Percentiles rank a stretch among this genome's conserved stretches.
These are phyloP conservation scores for Drosophila sp. DNA, from an alignment of 1,140 invertebrate genomes.

Conservation along the genomic window DNA sequence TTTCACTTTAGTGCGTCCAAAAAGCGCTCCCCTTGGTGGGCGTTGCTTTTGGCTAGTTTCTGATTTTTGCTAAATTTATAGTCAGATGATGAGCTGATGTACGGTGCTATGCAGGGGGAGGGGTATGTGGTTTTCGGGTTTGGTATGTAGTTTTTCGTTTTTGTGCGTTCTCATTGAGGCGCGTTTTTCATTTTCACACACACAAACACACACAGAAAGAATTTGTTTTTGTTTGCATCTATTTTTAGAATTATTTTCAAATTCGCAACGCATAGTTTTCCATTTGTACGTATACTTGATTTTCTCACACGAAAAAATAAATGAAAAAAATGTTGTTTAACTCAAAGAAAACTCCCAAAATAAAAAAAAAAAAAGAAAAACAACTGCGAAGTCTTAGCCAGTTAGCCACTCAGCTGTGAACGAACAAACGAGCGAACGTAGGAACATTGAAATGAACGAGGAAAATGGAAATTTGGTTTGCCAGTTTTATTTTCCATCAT, in stretches of 20 bases:
- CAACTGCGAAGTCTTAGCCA: constrained; percentile 33
- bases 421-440: constrained; percentile 49
- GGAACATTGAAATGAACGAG: not conserved
- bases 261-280: constrained; percentile 78
- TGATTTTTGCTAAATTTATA: constrained; percentile 57
- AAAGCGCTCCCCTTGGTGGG: constrained; percentile 16
- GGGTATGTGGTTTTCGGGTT: constrained; percentile 37
- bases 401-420: constrained; percentile 57
- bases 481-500: constrained; percentile 7
- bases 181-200: constrained; percentile 49
- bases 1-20: constrained; percentile 2
- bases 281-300: constrained; percentile 42
- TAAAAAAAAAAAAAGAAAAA: constrained; percentile 4
- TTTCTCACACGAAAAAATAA: constrained; percentile 42
- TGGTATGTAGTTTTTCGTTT: constrained; percentile 31
- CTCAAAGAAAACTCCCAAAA: constrained; percentile 23
- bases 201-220: constrained; percentile 18
- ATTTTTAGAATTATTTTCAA: constrained; percentile 76
- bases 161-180: constrained; percentile 40
- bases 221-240: constrained; percentile 71
- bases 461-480: constrained; percentile 2
- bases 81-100: constrained; percentile 44
- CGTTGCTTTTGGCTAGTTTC: constrained; percentile 29
- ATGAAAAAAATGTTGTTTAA: not conserved
- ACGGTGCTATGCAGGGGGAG: constrained; percentile 24